Base-by-base conservation (phyloP, 2,797 vertebrate species). In the Cuculus canorus region DNA sequence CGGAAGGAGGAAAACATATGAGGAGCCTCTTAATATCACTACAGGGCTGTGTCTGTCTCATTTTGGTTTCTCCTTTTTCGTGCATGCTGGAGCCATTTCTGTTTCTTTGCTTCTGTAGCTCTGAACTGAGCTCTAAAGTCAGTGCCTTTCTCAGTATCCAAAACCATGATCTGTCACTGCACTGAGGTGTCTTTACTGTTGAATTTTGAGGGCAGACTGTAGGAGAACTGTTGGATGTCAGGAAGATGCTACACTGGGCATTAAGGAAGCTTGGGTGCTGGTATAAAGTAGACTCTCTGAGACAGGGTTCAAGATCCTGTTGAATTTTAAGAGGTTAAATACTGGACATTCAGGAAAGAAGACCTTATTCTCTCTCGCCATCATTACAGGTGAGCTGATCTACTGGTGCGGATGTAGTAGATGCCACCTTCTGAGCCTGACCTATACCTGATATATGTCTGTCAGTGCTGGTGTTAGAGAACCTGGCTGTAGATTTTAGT, bases 381-480 rank as follows among this genome's bases (percentile, higher is more conserved):
- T 30, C 10, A 2, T 12, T 30, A 28, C 4, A 35, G 22, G n/a
- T 27, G 7, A 43, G 54, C 23, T 59, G 76, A 28, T 9, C 32
- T 41, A 5, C 54, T 48, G 56, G n/a, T 52, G n/a, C 63, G 11
- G 17, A 10, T 64, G 69, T 35, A n/a, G 35, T 15, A 37, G 41
- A 9, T 61, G 23, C 28, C 3, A 0, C 1, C 45, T 75, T 59
- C 78, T 65, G 73, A 65, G 75, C n/a, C 27, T 77, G 75, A 47
- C 13, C 33, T 53, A 0, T 32, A 3, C 2, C 1, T 32, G 33
- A 8, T 7, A 2, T 5, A 10, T 39, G 4, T 43, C 25, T 86
- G 39, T 25, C 41, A 30, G 45, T 33, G 30, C 47, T 56, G 48
- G 5, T 19, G 35, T 25, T 33, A 7, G 22, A 47, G 65, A 59